Evolutionary conservation across 2,888 invertebrate species (phyloP), one percentile per base, ranked within the genome.

Genomic region (Drosophila mercatorum): DNA sequence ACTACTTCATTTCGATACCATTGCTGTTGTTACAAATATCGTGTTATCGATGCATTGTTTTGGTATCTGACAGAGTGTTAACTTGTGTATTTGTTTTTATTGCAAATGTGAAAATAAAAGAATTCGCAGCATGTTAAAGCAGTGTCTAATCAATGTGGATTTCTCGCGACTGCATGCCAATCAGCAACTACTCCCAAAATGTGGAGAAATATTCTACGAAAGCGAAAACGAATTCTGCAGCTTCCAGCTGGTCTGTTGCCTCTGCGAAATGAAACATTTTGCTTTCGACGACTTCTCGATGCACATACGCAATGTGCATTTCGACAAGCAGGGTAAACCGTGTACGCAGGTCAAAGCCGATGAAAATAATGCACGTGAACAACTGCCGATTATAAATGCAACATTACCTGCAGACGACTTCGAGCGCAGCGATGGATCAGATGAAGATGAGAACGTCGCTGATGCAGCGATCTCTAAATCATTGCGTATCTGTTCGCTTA

Each of bases 241-340:
- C 43, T 90, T 90, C 49, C 79, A 83, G 17, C 34, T 87, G 26
- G 62, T 80, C 14, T 87, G 86, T 57, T 75, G 71, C 38, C 68
- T 88, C 3, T 87, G 86, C 60, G 73, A 83, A 14, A 90, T 87
- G 89, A 87, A 88, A n/a, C 72, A 81, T 44, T 87, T 90, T 14
- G 58, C 65, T 2, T 87, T 88, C 31, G 81, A 86, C 5, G 86
- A 87, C 60, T 87, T 87, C n/a, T 66, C 64, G 14, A 69, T 78
- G 53, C 86, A 87, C 66, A 81, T 90, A 34, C 81, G 73, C 6
- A 86, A 88, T 47, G 75, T 72, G n/a, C 86, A 87, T 26, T 80
- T 85, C 7, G 82, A 80, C 44, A 65, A 51, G 14, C 14, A 70
- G 11, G 75, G 74, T 6, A 75, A 66, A 36, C 80, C 74, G 1